phyloP scores from a whole-genome alignment of 2,797 vertebrate genomes.

The Moxostoma hubbsi region DNA sequence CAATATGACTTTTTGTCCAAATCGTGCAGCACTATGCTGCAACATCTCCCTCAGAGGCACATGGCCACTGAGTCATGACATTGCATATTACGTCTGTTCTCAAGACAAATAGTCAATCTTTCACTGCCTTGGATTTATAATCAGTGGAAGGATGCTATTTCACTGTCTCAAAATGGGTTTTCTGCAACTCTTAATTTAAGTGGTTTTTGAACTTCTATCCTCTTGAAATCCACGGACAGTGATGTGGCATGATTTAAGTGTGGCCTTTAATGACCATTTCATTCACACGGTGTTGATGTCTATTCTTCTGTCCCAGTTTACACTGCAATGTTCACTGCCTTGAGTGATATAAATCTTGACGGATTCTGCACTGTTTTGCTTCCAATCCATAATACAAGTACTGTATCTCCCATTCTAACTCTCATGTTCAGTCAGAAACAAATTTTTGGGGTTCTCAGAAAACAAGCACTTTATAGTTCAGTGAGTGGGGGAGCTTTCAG shows the following conservation, averaged over 20 bases:
- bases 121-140: conserved; percentile 9
- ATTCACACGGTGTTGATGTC: conserved; percentile 22
- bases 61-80: neutral
- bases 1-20: no score
- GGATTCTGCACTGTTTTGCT: neutral
- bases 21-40: no score
- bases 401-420: neutral
- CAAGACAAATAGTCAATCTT: conserved; percentile 3
- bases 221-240: neutral
- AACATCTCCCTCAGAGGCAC: neutral
- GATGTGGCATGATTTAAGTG: conserved; percentile 17
- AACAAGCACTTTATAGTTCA: conserved; percentile 49
- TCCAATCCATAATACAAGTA: neutral
- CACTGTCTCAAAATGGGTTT: conserved; percentile 3
- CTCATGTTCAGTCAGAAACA: neutral
- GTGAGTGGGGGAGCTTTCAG: neutral
- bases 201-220: conserved; percentile 7
- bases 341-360: conserved; percentile 2
- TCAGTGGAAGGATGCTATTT: neutral
- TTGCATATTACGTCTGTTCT: conserved; percentile 2
- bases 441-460: conserved; percentile 6
- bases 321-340: neutral
- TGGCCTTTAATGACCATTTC: conserved; percentile 31
- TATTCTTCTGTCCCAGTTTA: conserved; percentile 18
- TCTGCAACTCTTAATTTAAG: neutral